Evolutionary conservation across 1,140 invertebrate species (phyloP), one percentile per base, ranked within the genome.

Genomic region (Rhynchophorus ferrugineus): DNA sequence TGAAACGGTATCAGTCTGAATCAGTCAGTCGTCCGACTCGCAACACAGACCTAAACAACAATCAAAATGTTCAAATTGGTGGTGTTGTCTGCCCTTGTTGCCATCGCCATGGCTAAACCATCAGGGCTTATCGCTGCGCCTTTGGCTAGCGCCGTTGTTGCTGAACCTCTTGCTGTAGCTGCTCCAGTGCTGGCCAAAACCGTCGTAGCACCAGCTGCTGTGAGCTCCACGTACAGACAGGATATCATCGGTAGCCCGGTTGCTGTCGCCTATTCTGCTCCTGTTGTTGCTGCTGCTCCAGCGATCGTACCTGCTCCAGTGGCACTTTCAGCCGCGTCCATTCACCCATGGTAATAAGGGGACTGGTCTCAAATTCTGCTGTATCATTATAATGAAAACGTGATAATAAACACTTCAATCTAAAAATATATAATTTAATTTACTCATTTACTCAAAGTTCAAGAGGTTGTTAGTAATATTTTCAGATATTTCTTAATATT

Each of bases 61-160:
- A 22, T 34, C 43, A 59, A 57, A 54, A 61, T 61, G 60, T 60
- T 61, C 52, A 61, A 60, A 60, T 56, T 61, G 58, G 60, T 61
- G 58, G 60, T 61, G 58, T 60, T 60, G 61, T n/a, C n/a, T n/a
- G n/a, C n/a, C n/a, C n/a, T n/a, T n/a, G n/a, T n/a, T n/a, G n/a
- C n/a, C n/a, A n/a, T n/a, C n/a, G n/a, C n/a, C n/a, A 45, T 52
- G 18, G 58, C 56, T 43, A 62, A 60, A 44, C 61, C 61, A 8
- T 44, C 51, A 24, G 20, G 41, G 16, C 22, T 49, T 41, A 46
- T 47, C 24, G 5, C 5, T 14, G 35, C 50, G 13, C 34, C 44
- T 34, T 35, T 20, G 14, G 42, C 49, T 24, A n/a, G 16, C 19
- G 49, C 45, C 19, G 49, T 36, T 24, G 19, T 21, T 20, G 9